Evolutionary conservation across 2,888 invertebrate species (phyloP).

Genomic region (Napeogenes inachia): DNA sequence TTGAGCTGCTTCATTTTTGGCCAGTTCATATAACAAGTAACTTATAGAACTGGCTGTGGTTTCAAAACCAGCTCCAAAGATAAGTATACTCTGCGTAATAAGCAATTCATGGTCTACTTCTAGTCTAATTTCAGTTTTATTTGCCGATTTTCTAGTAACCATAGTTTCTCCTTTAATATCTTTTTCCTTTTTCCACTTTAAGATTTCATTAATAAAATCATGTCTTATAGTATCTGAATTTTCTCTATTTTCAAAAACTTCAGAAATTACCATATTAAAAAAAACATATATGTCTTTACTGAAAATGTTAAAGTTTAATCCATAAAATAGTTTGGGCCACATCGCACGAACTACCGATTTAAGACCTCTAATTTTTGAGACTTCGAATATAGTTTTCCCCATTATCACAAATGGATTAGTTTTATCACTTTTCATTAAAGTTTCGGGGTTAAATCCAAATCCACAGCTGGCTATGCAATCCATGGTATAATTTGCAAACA

Average conservation of each 20-base stretch:
- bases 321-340: conserved; percentile 49
- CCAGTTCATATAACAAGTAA: conserved; percentile 43
- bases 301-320: conserved; percentile 39
- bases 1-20: conserved; percentile 39
- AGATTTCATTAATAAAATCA: conserved; percentile 50
- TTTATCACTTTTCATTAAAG: background rate
- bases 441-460: background rate
- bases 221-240: conserved; percentile 41
- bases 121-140: background rate
- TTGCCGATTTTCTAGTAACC: conserved; percentile 34
- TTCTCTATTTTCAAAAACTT: conserved; percentile 40
- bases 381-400: background rate
- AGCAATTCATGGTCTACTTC: conserved; percentile 60
- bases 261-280: conserved; percentile 39
- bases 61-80: conserved; percentile 57
- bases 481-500: conserved; percentile 44
- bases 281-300: conserved; percentile 38
- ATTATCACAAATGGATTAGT: background rate
- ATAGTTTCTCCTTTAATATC: conserved; percentile 46
- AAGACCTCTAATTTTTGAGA: background rate
- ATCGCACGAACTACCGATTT: conserved; percentile 30
- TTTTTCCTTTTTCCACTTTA: conserved; percentile 40
- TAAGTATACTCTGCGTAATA: conserved; percentile 70
- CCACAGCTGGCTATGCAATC: background rate
- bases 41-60: conserved; percentile 43